Conservation (phyloP, 2,797 vertebrate genomes). For the Acipenser transmontanus region DNA sequence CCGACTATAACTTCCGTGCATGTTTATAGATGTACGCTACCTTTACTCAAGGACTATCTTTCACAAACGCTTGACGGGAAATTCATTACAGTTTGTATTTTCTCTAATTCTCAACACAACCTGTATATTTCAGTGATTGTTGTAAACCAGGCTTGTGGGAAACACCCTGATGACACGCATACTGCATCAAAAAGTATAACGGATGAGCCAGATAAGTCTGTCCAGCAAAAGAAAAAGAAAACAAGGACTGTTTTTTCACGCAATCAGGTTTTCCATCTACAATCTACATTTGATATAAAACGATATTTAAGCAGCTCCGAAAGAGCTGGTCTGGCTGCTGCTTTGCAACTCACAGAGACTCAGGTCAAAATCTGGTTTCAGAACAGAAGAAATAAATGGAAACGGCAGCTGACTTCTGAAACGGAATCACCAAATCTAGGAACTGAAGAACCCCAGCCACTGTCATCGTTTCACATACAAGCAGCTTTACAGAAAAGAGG, state of each 20-base stretch:
- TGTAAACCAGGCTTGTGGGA: background rate
- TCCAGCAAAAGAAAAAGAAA: constrained; percentile 11
- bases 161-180: too few species aligned
- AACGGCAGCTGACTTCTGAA: constrained; percentile 13
- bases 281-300: constrained; percentile 18
- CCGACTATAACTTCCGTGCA: background rate
- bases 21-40: background rate
- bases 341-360: constrained; percentile 15
- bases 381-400: constrained; percentile 23
- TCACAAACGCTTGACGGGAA: too few species aligned
- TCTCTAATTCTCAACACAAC: too few species aligned
- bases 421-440: constrained; percentile 8
- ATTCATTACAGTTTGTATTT: too few species aligned
- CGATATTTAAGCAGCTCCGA: constrained; percentile 16
- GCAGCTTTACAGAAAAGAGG: background rate
- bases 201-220: too few species aligned
- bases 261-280: constrained; percentile 16
- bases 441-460: background rate
- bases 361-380: constrained; percentile 23
- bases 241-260: constrained; percentile 17
- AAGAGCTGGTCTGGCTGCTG: constrained; percentile 7
- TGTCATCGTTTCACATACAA: background rate
- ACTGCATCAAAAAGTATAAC: too few species aligned
- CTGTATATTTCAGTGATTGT: too few species aligned
- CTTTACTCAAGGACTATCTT: too few species aligned